Evolutionary conservation across 2,888 invertebrate species (phyloP).

Genomic region (Orchestes rusci): DNA sequence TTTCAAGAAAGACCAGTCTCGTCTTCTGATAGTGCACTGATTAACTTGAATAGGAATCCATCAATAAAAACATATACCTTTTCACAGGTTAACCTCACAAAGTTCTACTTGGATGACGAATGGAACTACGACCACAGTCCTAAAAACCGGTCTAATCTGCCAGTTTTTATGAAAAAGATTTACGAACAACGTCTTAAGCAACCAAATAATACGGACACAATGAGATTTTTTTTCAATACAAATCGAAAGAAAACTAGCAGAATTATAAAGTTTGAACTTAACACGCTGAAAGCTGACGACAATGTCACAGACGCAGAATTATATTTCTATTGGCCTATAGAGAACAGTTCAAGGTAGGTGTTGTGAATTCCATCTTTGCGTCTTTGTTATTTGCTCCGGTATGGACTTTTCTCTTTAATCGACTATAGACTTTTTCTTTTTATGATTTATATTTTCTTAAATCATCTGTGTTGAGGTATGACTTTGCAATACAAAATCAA

Average conservation of each 20-base stretch:
- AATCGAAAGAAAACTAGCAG: slow-evolving; percentile 27
- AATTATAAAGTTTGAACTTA: slow-evolving; percentile 44
- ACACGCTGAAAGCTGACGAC: slow-evolving; percentile 43
- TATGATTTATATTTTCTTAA: too few species aligned
- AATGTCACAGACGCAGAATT: slow-evolving; percentile 50
- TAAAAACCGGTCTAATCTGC: slow-evolving; percentile 26
- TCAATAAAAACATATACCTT: too few species aligned
- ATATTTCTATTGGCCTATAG: slow-evolving; percentile 47
- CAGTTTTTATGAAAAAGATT: slow-evolving; percentile 31
- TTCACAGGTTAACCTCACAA: neutral
- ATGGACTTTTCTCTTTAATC: too few species aligned
- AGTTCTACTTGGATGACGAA: slow-evolving; percentile 30
- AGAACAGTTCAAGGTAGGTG: slow-evolving; percentile 29
- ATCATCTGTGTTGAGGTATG: too few species aligned
- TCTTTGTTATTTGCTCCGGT: too few species aligned
- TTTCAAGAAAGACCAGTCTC: too few species aligned
- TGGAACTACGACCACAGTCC: slow-evolving; percentile 33
- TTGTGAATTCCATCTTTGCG: too few species aligned
- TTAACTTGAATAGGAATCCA: too few species aligned
- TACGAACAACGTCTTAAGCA: slow-evolving; percentile 26
- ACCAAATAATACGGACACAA: slow-evolving; percentile 24
- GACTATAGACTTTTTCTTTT: too few species aligned
- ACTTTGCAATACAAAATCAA: too few species aligned
- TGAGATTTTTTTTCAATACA: slow-evolving; percentile 33
- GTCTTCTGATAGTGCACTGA: too few species aligned